Conservation (phyloP, 2,113 vertebrate genomes). For the Laticauda colubrina region DNA sequence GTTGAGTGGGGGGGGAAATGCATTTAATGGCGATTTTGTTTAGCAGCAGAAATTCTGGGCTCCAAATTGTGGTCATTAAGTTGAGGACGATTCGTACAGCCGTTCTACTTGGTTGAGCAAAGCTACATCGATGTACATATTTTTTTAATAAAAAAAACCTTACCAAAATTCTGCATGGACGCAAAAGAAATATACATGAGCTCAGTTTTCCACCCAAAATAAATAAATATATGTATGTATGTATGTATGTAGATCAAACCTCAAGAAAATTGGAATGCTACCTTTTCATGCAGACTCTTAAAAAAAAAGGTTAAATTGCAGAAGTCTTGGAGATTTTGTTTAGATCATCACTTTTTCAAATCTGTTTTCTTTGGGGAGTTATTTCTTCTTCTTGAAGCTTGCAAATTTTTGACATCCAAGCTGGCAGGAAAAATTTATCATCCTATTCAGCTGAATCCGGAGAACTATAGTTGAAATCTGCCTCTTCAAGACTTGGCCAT, state of each 20-base stretch:
- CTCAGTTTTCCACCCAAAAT: no score
- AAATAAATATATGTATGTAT: no score
- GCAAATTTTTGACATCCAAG: neutral
- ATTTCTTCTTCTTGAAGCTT: no score
- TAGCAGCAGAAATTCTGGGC: neutral
- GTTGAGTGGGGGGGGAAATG: neutral
- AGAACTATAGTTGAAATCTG: fast-evolving
- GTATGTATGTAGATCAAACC: no score
- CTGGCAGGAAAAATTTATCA: neutral
- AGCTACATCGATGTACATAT: no score
- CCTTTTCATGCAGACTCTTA: neutral
- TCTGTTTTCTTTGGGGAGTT: neutral
- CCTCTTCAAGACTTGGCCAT: fast-evolving
- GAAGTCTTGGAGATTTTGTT: neutral
- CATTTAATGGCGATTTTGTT: no score
- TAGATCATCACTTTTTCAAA: neutral
- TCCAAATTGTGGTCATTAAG: no score
- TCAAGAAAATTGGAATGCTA: no score
- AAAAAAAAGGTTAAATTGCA: neutral
- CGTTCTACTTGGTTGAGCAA: no score
- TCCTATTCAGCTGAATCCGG: neutral
- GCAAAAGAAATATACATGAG: no score
- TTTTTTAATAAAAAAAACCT: neutral
- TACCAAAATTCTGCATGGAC: neutral
- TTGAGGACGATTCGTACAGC: no score